Percentiles rank a stretch among this genome's conserved stretches.
phyloP scores from a whole-genome alignment of 2,113 vertebrate genomes.

The Oceanites oceanicus region DNA sequence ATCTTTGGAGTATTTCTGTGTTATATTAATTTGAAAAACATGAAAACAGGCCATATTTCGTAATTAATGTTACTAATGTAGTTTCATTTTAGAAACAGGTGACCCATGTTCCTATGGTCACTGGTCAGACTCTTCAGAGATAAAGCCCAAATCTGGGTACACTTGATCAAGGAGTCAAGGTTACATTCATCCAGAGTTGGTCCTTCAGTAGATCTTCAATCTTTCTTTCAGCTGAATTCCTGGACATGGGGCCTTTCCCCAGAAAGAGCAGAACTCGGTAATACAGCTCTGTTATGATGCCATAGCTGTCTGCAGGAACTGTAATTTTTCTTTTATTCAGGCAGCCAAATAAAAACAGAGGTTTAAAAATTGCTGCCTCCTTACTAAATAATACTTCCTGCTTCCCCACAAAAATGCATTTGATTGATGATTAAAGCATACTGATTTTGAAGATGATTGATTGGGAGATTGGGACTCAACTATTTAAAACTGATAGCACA shows the following conservation, averaged over 20 bases:
- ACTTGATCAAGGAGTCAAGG: background rate
- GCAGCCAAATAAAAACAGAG: background rate
- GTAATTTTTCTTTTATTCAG: background rate
- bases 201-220: background rate
- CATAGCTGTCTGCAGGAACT: background rate
- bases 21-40: background rate
- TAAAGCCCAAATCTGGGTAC: background rate
- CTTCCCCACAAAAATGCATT: background rate
- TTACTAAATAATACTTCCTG: background rate
- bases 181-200: background rate
- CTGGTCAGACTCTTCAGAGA: background rate
- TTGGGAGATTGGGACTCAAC: background rate
- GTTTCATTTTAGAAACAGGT: background rate
- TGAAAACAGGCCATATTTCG: background rate
- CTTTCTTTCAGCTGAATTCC: background rate
- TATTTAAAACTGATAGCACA: background rate
- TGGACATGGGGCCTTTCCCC: background rate
- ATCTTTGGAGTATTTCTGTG: background rate
- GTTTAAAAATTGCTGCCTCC: conserved; percentile 1
- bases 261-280: background rate
- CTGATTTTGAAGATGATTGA: conserved; percentile 13
- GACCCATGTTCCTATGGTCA: background rate
- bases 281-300: background rate
- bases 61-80: background rate
- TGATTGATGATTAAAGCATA: background rate